These are phyloP conservation scores for Aphelenchoides besseyi DNA, from an alignment of 1,140 invertebrate genomes.

Conservation along the genomic window DNA sequence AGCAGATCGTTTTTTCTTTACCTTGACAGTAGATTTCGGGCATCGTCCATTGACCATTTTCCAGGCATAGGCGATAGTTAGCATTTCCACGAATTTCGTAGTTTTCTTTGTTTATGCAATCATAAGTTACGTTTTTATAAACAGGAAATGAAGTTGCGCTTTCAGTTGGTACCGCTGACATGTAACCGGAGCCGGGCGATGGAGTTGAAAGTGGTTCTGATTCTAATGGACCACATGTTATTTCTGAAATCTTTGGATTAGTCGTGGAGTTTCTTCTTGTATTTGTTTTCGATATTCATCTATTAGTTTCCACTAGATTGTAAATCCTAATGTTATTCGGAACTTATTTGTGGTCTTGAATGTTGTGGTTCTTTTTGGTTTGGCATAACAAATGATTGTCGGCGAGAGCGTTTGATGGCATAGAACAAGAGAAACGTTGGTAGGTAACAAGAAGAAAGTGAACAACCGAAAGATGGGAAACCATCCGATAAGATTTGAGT, in stretches of 20 bases:
- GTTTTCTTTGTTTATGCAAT: not conserved
- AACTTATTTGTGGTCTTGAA: not conserved
- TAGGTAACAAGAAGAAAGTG: not conserved
- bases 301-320: not conserved
- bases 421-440: not conserved
- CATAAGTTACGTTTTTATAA: not conserved
- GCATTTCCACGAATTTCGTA: conserved; percentile 7
- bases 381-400: not conserved
- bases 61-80: not conserved
- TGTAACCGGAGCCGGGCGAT: not conserved
- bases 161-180: not conserved
- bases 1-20: conserved; percentile 5
- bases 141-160: not conserved
- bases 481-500: not conserved
- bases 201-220: not conserved
- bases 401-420: not conserved
- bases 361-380: not conserved
- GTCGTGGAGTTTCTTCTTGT: not conserved
- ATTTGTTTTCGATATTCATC: not conserved
- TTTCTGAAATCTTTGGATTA: conserved; percentile 3
- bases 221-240: not conserved
- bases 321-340: not conserved
- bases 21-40: conserved; percentile 24
- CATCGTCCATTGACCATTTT: conserved; percentile 22
- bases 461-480: not conserved